Conservation (phyloP, 2,797 vertebrate genomes). For the Phataginus tetradactyla region DNA sequence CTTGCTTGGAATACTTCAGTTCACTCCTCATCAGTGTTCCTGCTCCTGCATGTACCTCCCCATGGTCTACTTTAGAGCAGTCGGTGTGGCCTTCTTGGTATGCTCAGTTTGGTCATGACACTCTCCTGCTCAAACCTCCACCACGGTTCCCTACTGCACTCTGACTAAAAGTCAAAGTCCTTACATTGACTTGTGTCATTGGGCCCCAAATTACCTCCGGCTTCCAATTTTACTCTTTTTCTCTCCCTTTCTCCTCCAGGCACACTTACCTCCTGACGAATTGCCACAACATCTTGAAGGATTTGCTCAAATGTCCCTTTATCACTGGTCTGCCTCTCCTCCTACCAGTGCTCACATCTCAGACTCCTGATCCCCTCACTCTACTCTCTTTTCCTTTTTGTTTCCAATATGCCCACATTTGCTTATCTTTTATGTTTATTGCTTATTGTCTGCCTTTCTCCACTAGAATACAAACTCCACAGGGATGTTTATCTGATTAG, state of each 20-base stretch:
- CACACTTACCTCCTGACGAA: not conserved
- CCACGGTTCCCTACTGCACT: not conserved
- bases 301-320: not conserved
- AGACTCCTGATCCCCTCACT: not conserved
- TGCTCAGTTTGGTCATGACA: not conserved
- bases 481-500: not conserved
- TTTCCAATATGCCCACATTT: not conserved
- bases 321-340: not conserved
- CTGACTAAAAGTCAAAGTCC: not conserved
- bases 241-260: not conserved
- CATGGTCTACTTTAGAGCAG: not conserved
- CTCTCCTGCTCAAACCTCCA: not conserved
- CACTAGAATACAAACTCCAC: not conserved
- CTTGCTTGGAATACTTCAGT: not conserved
- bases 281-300: not conserved
- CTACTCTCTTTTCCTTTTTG: not conserved
- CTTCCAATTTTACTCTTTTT: not conserved
- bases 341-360: not conserved
- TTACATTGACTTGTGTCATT: not conserved
- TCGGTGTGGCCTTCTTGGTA: not conserved
- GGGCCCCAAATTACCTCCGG: not conserved
- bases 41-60: not conserved
- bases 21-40: not conserved
- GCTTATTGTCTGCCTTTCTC: not conserved
- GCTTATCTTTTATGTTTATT: not conserved